Percentiles rank a stretch among this genome's conserved stretches.
Conservation (phyloP, 1,140 invertebrate species). For the Mycetomoellerius zeteki region DNA sequence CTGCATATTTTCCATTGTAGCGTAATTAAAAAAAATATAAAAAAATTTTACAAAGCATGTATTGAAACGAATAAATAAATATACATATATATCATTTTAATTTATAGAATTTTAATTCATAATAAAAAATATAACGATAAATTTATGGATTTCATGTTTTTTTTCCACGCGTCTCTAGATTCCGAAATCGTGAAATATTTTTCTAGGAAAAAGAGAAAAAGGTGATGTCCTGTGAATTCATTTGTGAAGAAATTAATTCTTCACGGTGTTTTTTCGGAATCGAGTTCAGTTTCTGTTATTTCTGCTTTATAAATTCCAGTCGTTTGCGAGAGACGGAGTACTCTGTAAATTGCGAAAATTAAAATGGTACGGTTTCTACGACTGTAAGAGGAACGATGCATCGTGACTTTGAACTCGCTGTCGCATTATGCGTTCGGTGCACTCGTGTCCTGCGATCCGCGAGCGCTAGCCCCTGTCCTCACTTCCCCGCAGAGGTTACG, state of each 20-base stretch:
- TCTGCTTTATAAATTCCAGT: neutral
- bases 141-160: neutral
- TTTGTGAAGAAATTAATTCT: neutral
- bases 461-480: conserved; percentile 53
- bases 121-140: neutral
- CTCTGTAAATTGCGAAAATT: neutral
- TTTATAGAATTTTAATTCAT: neutral
- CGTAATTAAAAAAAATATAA: neutral
- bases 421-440: conserved; percentile 61
- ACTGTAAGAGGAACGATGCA: conserved; percentile 16
- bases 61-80: neutral
- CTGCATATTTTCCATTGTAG: neutral
- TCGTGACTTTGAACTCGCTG: conserved; percentile 55
- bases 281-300: neutral
- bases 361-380: neutral
- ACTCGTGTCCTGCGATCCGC: conserved; percentile 75
- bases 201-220: neutral
- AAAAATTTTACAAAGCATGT: conserved; percentile 5
- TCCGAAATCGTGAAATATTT: neutral
- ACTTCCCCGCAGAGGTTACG: conserved; percentile 60
- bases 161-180: neutral
- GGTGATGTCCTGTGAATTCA: neutral
- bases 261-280: neutral
- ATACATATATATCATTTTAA: neutral
- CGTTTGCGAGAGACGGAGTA: neutral